Percentiles rank a stretch among this genome's conserved stretches.
Conservation (phyloP, 2,888 invertebrate species). For the Microdon myrmicae region DNA sequence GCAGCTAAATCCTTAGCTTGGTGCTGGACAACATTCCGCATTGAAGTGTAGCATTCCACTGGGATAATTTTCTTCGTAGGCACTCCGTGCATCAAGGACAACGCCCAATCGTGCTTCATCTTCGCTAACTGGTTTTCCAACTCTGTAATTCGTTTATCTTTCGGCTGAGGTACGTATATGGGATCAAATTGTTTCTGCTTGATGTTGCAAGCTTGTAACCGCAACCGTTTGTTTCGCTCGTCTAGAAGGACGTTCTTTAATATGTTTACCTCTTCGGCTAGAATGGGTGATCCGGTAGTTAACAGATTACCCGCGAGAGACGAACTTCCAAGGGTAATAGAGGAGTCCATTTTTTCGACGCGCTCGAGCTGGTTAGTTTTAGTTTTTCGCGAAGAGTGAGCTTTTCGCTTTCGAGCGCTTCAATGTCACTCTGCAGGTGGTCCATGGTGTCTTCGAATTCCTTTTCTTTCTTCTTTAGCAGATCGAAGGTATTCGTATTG, state of each 20-base stretch:
- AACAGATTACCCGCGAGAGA: constrained; percentile 14
- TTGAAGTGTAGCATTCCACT: constrained; percentile 16
- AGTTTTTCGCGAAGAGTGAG: constrained; percentile 90
- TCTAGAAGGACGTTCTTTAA: constrained; percentile 70
- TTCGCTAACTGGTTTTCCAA: constrained; percentile 69
- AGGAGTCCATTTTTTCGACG: constrained; percentile 69
- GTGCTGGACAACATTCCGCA: constrained; percentile 59
- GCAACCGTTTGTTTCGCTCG: constrained; percentile 71
- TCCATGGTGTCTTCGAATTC: constrained; percentile 98
- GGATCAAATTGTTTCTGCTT: constrained; percentile 70
- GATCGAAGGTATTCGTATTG: constrained; percentile 77
- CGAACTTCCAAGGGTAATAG: constrained; percentile 6
- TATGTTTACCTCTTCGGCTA: constrained; percentile 71
- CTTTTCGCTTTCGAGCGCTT: constrained; percentile 89
- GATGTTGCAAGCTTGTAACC: constrained; percentile 69
- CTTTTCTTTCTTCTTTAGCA: constrained; percentile 86
- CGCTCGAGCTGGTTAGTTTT: constrained; percentile 75
- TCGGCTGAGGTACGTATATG: constrained; percentile 68
- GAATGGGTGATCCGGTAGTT: constrained; percentile 63
- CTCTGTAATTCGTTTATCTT: constrained; percentile 68
- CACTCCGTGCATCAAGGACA: constrained; percentile 62
- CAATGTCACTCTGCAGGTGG: constrained; percentile 93
- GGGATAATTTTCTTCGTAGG: constrained; percentile 38
- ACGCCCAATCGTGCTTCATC: constrained; percentile 68
- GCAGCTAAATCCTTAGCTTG: constrained; percentile 64